Evolutionary conservation across 2,888 invertebrate species (phyloP).

Genomic region (Dione vanillae): DNA sequence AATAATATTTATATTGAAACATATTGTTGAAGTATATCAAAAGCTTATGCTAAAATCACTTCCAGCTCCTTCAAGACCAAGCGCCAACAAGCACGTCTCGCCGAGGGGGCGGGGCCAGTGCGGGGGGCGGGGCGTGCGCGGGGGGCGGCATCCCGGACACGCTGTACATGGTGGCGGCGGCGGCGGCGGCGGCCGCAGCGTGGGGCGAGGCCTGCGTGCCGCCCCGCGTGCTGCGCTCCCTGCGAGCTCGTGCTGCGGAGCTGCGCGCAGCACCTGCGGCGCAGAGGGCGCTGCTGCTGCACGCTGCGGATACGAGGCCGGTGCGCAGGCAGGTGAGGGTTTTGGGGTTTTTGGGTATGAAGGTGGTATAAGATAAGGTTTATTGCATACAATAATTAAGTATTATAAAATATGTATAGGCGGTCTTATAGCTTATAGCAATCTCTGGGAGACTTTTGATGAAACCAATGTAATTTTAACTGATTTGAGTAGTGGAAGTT

Average conservation of each 20-base stretch:
- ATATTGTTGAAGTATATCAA: too few species aligned
- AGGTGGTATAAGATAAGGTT: too few species aligned
- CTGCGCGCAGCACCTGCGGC: constrained; percentile 91
- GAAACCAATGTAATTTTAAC: too few species aligned
- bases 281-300: constrained; percentile 90
- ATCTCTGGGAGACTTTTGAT: too few species aligned
- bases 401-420: too few species aligned
- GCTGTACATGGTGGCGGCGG: constrained; percentile 90
- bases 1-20: too few species aligned
- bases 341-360: too few species aligned
- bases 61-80: constrained; percentile 84
- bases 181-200: constrained; percentile 46
- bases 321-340: constrained; percentile 86
- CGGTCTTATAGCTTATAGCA: too few species aligned
- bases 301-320: constrained; percentile 90
- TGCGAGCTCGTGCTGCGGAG: constrained; percentile 94
- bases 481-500: too few species aligned
- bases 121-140: constrained; percentile 87
- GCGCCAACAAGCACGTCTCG: constrained; percentile 86
- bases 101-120: constrained; percentile 86
- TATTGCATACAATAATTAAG: too few species aligned
- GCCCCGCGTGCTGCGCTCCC: constrained; percentile 89
- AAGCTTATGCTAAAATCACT: too few species aligned
- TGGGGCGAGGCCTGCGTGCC: constrained; percentile 77
- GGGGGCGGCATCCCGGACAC: constrained; percentile 96